Conservation (phyloP, 2,888 invertebrate genomes). For the Spodoptera littoralis region DNA sequence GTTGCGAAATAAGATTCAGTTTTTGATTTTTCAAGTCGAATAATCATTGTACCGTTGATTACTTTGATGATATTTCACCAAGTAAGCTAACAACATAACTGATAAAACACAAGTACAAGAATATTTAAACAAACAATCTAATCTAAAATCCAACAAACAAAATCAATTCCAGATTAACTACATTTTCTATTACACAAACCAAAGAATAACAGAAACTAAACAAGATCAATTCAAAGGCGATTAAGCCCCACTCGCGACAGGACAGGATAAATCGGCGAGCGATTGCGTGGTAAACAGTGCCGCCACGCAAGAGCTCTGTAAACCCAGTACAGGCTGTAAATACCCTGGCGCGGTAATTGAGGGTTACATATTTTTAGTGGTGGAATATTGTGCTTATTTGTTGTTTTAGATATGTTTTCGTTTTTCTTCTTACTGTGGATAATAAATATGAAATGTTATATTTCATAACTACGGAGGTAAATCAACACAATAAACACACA, state of each 20-base stretch:
- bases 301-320: conserved; percentile 51
- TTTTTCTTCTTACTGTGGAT: too few species aligned
- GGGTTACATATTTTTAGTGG: conserved; percentile 36
- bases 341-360: conserved; percentile 16
- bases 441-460: too few species aligned
- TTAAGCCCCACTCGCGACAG: conserved; percentile 42
- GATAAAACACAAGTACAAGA: too few species aligned
- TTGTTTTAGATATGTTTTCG: neutral
- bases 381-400: conserved; percentile 13
- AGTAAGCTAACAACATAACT: too few species aligned
- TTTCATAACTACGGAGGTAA: too few species aligned
- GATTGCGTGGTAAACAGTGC: conserved; percentile 57
- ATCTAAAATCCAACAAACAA: neutral
- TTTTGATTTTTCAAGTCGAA: too few species aligned
- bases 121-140: too few species aligned
- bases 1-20: too few species aligned
- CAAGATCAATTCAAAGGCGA: conserved; percentile 45
- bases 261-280: conserved; percentile 46
- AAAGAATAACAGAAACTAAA: conserved; percentile 9
- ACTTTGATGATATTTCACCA: too few species aligned
- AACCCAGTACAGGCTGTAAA: conserved; percentile 47
- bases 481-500: too few species aligned
- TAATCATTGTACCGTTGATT: too few species aligned
- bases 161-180: neutral
- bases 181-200: neutral